These are phyloP conservation scores for Ascidia mentula DNA, from an alignment of 23 tunicate genomes.

Conservation along the genomic window DNA sequence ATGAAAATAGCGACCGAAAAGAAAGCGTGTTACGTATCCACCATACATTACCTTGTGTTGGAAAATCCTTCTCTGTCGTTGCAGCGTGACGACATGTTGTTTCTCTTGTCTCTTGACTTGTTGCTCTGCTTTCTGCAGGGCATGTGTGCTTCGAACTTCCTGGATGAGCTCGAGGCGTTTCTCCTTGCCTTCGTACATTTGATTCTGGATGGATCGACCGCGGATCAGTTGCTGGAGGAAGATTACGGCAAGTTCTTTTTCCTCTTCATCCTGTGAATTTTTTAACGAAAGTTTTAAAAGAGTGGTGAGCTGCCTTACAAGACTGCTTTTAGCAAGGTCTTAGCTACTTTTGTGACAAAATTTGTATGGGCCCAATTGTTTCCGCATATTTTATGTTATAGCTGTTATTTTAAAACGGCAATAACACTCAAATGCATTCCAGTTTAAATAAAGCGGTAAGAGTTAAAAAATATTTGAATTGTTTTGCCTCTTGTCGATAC, in stretches of 20 bases:
- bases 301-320: no score
- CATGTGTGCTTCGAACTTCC: slow-evolving; percentile 94
- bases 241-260: slow-evolving; percentile 79
- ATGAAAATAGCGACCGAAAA: not conserved
- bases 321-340: no score
- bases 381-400: no score
- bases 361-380: no score
- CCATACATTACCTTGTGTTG: slow-evolving; percentile 66
- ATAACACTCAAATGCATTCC: no score
- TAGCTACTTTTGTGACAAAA: no score
- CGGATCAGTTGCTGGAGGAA: slow-evolving; percentile 82
- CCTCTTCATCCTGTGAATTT: slow-evolving; percentile 53
- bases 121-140: slow-evolving; percentile 80
- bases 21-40: not conserved
- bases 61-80: slow-evolving; percentile 62
- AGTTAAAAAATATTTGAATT: no score
- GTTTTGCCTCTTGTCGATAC: no score
- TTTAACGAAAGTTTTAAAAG: no score
- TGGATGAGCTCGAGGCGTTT: slow-evolving; percentile 77
- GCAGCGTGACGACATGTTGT: slow-evolving; percentile 81
- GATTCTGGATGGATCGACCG: slow-evolving; percentile 86
- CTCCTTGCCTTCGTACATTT: slow-evolving; percentile 93
- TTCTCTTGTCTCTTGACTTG: slow-evolving; percentile 70
- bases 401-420: no score
- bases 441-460: no score